Percentiles rank a stretch among this genome's conserved stretches.
These are phyloP conservation scores for Volucella inflata DNA, from an alignment of 2,888 invertebrate species.

Conservation along the genomic window DNA sequence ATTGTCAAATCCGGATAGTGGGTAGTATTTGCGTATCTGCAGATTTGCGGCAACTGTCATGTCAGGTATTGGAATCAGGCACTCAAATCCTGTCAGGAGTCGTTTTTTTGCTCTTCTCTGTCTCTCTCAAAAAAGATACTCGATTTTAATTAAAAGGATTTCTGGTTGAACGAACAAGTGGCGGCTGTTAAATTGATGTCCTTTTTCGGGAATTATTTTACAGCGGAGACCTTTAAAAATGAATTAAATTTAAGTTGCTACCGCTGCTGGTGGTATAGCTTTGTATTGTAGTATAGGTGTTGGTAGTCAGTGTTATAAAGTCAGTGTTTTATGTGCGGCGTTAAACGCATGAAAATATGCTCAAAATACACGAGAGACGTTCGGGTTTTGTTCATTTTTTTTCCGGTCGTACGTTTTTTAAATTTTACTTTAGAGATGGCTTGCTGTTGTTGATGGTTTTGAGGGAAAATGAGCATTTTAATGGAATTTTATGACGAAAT, in stretches of 20 bases:
- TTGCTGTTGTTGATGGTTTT: neutral
- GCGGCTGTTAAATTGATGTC: constrained; percentile 29
- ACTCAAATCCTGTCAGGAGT: neutral
- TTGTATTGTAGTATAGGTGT: neutral
- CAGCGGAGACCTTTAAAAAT: neutral
- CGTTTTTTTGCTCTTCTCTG: neutral
- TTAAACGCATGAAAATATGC: no score
- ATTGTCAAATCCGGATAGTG: constrained; percentile 23
- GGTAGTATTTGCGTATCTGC: neutral
- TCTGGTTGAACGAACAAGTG: constrained; percentile 18
- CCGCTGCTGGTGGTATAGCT: no score
- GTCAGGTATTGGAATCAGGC: neutral
- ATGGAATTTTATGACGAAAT: no score
- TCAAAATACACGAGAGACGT: no score
- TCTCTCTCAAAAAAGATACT: neutral
- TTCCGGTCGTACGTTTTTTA: neutral
- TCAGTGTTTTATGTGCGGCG: no score
- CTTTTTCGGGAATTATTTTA: neutral
- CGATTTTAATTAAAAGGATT: constrained; percentile 54
- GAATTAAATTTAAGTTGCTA: neutral
- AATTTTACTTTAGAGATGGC: constrained; percentile 2
- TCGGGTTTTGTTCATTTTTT: neutral
- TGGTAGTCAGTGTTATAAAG: neutral
- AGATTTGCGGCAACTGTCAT: neutral
- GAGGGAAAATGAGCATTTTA: no score